Evolutionary conservation across 1,140 invertebrate genomes (phyloP).

Genomic region (Neoseiulus cucumeris): DNA sequence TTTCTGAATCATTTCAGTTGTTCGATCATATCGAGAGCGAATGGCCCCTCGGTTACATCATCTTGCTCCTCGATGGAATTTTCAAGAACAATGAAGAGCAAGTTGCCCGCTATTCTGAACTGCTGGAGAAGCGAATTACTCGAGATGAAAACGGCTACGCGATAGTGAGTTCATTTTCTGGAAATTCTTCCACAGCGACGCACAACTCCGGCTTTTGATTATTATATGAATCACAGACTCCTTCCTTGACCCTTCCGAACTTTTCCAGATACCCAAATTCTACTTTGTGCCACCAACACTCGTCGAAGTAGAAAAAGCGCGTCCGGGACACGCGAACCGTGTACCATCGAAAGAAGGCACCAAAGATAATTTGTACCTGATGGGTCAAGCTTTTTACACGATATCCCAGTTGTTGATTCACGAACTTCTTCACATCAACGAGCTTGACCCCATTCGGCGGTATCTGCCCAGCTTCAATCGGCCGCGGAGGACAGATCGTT

Average conservation of each 20-base stretch:
- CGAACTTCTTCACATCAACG: constrained; percentile 73
- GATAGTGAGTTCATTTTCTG: constrained; percentile 16
- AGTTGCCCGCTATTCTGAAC: constrained; percentile 69
- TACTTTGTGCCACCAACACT: constrained; percentile 68
- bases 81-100: constrained; percentile 54
- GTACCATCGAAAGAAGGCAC: constrained; percentile 40
- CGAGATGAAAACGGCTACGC: constrained; percentile 15
- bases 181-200: background rate
- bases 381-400: constrained; percentile 87
- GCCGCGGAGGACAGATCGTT: constrained; percentile 65
- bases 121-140: constrained; percentile 36
- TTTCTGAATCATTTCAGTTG: constrained; percentile 38
- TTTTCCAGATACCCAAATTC: constrained; percentile 44
- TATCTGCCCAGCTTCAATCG: constrained; percentile 89
- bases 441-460: constrained; percentile 80
- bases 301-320: constrained; percentile 47
- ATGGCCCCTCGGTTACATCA: constrained; percentile 89
- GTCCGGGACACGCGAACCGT: constrained; percentile 46
- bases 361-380: constrained; percentile 38
- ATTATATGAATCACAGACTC: constrained; percentile 39
- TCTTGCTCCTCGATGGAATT: constrained; percentile 78
- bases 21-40: constrained; percentile 93
- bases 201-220: constrained; percentile 12
- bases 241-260: constrained; percentile 26
- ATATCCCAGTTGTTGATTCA: constrained; percentile 74